Evolutionary conservation across 2,888 invertebrate genomes (phyloP).

Genomic region (Ophion slaviceki): DNA sequence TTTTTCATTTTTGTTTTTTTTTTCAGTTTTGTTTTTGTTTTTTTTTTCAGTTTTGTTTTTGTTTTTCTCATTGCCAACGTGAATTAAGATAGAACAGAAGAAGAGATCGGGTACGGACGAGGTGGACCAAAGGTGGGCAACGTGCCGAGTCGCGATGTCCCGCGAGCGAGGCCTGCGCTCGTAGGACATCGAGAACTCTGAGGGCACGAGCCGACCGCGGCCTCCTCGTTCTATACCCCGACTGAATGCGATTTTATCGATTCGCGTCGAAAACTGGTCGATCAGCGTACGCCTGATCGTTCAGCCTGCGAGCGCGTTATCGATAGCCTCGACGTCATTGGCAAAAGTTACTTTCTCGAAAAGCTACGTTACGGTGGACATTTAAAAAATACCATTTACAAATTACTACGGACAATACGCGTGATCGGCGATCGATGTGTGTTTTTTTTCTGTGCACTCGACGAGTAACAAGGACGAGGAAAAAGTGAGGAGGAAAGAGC

Average conservation of each 20-base stretch:
- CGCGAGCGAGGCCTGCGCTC: conserved; percentile 83
- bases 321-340: not conserved
- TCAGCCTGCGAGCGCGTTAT: conserved; percentile 35
- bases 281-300: conserved; percentile 62
- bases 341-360: not conserved
- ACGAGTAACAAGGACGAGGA: not conserved
- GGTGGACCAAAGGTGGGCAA: conserved; percentile 45
- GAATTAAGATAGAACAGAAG: conserved; percentile 13
- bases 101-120: conserved; percentile 34
- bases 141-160: conserved; percentile 76
- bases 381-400: not conserved
- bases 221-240: conserved; percentile 53
- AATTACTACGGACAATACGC: not conserved
- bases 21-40: no score
- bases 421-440: conserved; percentile 48
- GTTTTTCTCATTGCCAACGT: not conserved
- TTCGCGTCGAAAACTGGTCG: conserved; percentile 22
- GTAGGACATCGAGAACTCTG: conserved; percentile 77
- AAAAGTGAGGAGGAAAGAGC: conserved; percentile 24
- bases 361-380: not conserved
- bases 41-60: no score
- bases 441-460: conserved; percentile 1
- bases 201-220: conserved; percentile 67
- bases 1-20: no score
- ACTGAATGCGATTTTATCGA: conserved; percentile 42